These are phyloP conservation scores for Oceanodroma leucorhoa DNA, from an alignment of 2,797 vertebrate species.

Conservation along the genomic window DNA sequence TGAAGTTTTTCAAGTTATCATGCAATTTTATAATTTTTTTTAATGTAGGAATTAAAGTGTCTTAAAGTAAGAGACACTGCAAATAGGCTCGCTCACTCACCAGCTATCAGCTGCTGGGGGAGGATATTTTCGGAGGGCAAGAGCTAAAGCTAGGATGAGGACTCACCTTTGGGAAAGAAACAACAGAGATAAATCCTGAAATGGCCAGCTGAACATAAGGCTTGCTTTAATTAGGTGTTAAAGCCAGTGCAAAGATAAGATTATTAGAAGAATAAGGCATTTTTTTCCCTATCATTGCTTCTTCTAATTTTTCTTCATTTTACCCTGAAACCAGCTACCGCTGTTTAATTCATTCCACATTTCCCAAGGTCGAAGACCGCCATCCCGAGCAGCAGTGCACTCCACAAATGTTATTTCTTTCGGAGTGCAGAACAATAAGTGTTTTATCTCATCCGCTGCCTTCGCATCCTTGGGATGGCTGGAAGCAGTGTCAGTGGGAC, in stretches of 20 bases:
- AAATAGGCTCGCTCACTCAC: rapidly evolving
- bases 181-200: not conserved
- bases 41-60: not conserved
- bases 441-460: not conserved
- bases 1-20: rapidly evolving
- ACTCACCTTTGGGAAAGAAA: not conserved
- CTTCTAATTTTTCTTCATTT: conserved; percentile 44
- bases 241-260: not conserved
- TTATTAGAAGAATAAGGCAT: not conserved
- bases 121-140: not conserved
- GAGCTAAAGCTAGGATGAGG: not conserved
- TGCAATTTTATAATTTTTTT: not conserved
- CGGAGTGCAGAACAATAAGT: rapidly evolving
- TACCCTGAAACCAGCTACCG: not conserved
- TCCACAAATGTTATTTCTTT: not conserved
- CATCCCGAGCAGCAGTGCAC: rapidly evolving
- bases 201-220: not conserved
- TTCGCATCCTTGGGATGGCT: not conserved
- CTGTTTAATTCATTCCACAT: conserved; percentile 17
- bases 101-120: too few relatives aligned
- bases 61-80: not conserved
- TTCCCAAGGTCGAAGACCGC: not conserved
- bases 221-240: not conserved
- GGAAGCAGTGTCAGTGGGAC: not conserved
- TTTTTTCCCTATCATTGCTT: not conserved